phyloP scores from a whole-genome alignment of 2,797 vertebrate species.

The Cuniculus paca region DNA sequence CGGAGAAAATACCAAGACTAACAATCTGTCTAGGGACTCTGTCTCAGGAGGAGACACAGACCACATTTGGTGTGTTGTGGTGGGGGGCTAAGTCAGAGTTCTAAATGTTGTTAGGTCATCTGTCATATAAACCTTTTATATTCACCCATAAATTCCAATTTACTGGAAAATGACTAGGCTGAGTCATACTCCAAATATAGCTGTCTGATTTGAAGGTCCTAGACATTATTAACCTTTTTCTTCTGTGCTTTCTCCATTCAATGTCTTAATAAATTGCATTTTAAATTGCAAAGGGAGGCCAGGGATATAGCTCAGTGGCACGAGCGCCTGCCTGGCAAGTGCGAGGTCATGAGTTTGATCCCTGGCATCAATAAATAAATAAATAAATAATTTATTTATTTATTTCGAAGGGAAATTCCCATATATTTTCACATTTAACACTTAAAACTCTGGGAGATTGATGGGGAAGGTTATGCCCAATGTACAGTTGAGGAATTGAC shows the following conservation, averaged over 20 bases:
- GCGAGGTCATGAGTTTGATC: no score
- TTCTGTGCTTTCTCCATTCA: slow-evolving; percentile 31
- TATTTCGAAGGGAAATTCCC: slow-evolving; percentile 21
- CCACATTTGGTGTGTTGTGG: not conserved
- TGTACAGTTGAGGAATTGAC: not conserved
- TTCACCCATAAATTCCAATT: not conserved
- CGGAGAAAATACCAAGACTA: slow-evolving; percentile 68
- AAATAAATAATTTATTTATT: no score
- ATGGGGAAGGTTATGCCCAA: not conserved
- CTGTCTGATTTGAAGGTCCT: not conserved
- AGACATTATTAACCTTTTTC: not conserved
- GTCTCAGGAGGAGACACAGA: slow-evolving; percentile 53
- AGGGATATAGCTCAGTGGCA: no score
- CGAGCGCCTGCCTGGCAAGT: no score
- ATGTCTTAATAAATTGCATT: not conserved
- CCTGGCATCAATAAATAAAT: no score
- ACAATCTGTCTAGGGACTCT: slow-evolving; percentile 63
- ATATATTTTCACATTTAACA: not conserved
- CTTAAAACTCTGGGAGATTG: not conserved
- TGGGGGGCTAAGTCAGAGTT: not conserved
- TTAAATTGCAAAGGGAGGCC: slow-evolving; percentile 40
- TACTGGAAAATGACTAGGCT: not conserved
- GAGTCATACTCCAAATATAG: not conserved
- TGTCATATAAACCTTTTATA: not conserved
- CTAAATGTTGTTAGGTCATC: not conserved